Base-by-base conservation (phyloP, 2,888 invertebrate genomes). In the Podotricha telesiphe region DNA sequence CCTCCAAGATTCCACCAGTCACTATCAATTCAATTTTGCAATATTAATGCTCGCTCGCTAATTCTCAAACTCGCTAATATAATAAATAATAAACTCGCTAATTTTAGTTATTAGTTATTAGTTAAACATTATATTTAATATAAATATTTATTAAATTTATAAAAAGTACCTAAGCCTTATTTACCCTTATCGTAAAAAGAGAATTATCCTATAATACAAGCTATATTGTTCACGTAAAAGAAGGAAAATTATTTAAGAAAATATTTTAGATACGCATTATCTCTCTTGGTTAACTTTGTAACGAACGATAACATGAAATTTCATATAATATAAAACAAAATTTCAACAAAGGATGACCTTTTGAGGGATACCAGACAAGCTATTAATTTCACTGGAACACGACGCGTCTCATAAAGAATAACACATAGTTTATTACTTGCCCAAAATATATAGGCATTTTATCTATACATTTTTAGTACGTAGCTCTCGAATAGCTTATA, bases 391-490 rank as follows among this genome's bases (percentile, higher is more conserved):
- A 65, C 65, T 67, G 50, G 42, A 63, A 64, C 67, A 55, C 37
- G 42, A 61, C 55, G 42, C 66, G 63, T 68, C 66, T 63, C 69
- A 65, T 74, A 73, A 74, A 71, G 70, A 71, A 73, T 69, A 65
- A 55, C 64, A 67, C 34, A 70, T 56, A 68, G 73, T 75, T 77
- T 55, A 62, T 65, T 50, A 69, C 67, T 69, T 55, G 73, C 65
- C 74, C 74, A 78, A 77, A 72, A 72, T 74, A 77, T 74, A 75
- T 28, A 75, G 79, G 75, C 78, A 77, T 74, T 82, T 81, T 84
- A 79, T 77, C 78, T 72, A 77, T 78, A 80, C 79, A 86, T 86
- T 86, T 86, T 87, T 85, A 84, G 80, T 83, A 82, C 80, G 77
- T 81, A 81, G 82, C 82, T 84, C 82, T 85, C 85, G 80, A 6